Base-by-base conservation (phyloP, 2,113 vertebrate genomes). In the Circaetus gallicus region DNA sequence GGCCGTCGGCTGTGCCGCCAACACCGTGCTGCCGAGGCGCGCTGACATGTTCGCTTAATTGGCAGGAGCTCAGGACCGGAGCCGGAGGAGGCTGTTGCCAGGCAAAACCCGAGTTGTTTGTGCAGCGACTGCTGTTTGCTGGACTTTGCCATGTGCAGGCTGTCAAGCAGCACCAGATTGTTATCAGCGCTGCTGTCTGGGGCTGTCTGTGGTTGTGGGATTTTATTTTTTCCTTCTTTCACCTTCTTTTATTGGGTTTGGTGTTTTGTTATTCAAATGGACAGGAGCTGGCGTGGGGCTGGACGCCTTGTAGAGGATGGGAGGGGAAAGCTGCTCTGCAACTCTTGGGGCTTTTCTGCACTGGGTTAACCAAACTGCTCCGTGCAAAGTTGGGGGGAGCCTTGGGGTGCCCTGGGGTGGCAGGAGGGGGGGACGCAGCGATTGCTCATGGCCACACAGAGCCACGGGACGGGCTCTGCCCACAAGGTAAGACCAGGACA, bases 51-150 rank as follows among this genome's bases (percentile, higher is more conserved):
- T 34, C 53, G 52, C 59, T 69, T 25, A 1, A 11, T 40, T 65
- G 93, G 89, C 89, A 49, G 76, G 12, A 66, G 52, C 89, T 49
- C 24, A 3, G 45, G 77, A 13, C 9, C 3, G 0, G 76, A 55
- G 86, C 78, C 7, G 15, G 53, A 47, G 88, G 86, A 89, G 80
- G 82, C 72, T 93, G 97, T 94, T 97, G 82, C 96, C 83, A 65
- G 91, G 94, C 88, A 66, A 89, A 92, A 16, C 31, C 61, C 0
- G 71, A 95, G 85, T 53, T 97, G 94, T 95, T 97, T 94, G 72
- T 70, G 79, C 90, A 66, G 89, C 3, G 1, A 0, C 24, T 82
- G 47, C 86, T 34, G 47, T 21, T 70, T 13, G 84, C 86, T 85
- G 94, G 73, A 78, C 92, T 97, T 89, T 87, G 90, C 83, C 50